Conservation (phyloP, 2,888 invertebrate genomes). For the Drosophila nr. perissopoda region DNA sequence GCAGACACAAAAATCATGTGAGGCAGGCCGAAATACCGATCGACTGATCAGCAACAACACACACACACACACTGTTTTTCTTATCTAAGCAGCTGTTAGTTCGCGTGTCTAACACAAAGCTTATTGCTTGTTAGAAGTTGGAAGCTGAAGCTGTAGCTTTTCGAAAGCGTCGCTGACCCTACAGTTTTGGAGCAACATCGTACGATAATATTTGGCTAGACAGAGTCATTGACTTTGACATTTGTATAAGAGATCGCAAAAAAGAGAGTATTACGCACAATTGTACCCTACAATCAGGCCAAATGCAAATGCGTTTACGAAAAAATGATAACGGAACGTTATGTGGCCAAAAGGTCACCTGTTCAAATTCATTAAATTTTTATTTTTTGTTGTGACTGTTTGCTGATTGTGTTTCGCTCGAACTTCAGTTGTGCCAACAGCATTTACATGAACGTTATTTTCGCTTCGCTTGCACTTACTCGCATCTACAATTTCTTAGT, state of each 20-base stretch:
- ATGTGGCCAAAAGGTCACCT: not conserved
- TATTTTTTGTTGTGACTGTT: conserved; percentile 11
- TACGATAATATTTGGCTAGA: conserved; percentile 54
- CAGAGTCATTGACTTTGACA: conserved; percentile 4
- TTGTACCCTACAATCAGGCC: conserved; percentile 12
- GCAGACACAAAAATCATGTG: conserved; percentile 35
- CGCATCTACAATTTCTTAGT: conserved; percentile 11
- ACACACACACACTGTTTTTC: conserved; percentile 8
- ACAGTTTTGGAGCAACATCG: conserved; percentile 66
- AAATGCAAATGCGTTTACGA: conserved; percentile 7
- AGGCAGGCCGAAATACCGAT: conserved; percentile 16
- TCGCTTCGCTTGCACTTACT: conserved; percentile 37
- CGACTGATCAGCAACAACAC: conserved; percentile 15
- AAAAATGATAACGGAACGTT: conserved; percentile 22
- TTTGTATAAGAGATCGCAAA: not conserved
- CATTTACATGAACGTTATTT: conserved; percentile 37
- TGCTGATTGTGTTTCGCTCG: conserved; percentile 12
- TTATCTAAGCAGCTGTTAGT: conserved; percentile 68
- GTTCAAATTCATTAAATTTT: conserved; percentile 9
- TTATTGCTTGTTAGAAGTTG: conserved; percentile 20
- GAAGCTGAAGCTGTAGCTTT: conserved; percentile 18
- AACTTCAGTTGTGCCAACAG: conserved; percentile 49
- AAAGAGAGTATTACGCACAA: not conserved
- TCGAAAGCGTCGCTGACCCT: conserved; percentile 32
- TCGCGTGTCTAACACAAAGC: conserved; percentile 60